Conservation (phyloP, 1,140 invertebrate species). For the Frieseomelitta varia region DNA sequence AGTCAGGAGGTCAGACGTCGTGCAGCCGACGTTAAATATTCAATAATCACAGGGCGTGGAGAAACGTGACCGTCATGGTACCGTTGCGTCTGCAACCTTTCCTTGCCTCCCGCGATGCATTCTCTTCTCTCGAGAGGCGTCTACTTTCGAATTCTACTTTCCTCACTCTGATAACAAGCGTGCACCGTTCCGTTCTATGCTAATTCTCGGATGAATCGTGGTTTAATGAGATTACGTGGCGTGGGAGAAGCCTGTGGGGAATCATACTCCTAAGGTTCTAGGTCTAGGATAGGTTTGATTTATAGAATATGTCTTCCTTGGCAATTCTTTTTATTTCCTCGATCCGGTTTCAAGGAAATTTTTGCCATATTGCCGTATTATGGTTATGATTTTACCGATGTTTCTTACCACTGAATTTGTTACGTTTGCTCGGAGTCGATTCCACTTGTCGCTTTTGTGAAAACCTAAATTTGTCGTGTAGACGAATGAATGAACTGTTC, state of each 20-base stretch:
- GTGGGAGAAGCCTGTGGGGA: too few relatives aligned
- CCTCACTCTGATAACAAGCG: background rate
- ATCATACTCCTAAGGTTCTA: background rate
- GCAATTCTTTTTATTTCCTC: too few relatives aligned
- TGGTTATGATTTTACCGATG: too few relatives aligned
- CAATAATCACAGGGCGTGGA: slow-evolving; percentile 50
- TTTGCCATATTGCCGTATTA: too few relatives aligned
- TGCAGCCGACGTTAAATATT: slow-evolving; percentile 48
- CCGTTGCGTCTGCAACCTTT: slow-evolving; percentile 32
- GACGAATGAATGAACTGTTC: too few relatives aligned
- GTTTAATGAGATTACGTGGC: background rate
- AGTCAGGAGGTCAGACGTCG: slow-evolving; percentile 44
- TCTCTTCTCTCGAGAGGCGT: background rate
- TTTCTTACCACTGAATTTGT: too few relatives aligned
- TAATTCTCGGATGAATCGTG: background rate
- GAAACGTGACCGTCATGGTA: slow-evolving; percentile 39
- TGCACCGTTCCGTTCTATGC: background rate
- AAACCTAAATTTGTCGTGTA: too few relatives aligned
- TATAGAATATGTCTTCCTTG: too few relatives aligned
- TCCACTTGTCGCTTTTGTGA: too few relatives aligned
- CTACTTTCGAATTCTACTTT: slow-evolving; percentile 33
- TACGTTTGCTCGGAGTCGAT: too few relatives aligned
- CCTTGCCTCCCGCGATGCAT: background rate
- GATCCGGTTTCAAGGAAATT: too few relatives aligned
- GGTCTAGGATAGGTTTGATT: background rate